A percentile compares a stretch with the other conserved stretches of the same genome.
These are phyloP conservation scores for Crenichthys baileyi DNA, from an alignment of 2,797 vertebrate genomes.

Conservation along the genomic window DNA sequence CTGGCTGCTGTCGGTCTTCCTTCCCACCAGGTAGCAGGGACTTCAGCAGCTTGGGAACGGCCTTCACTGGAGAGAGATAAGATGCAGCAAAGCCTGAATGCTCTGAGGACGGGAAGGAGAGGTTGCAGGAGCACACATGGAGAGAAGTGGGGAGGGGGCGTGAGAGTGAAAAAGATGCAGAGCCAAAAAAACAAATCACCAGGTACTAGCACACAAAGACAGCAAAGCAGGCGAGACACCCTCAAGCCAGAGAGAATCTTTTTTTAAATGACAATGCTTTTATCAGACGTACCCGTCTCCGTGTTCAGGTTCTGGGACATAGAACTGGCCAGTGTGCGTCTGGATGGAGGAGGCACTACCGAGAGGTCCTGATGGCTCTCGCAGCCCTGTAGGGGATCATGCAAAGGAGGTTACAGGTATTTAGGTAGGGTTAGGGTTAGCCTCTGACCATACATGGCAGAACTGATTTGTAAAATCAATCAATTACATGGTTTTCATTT, in stretches of 20 bases:
- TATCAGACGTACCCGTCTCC: constrained; percentile 56
- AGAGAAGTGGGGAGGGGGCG: constrained; percentile 2
- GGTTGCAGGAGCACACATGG: constrained; percentile 21
- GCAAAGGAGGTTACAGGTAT: background rate
- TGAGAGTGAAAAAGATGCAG: background rate
- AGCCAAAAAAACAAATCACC: constrained; percentile 5
- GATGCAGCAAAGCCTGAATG: constrained; percentile 83
- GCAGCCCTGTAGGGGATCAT: constrained; percentile 83
- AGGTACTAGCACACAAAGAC: constrained; percentile 25
- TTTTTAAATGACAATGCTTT: constrained; percentile 14
- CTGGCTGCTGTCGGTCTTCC: constrained; percentile 81
- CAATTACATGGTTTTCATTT: background rate
- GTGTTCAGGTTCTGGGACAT: constrained; percentile 58
- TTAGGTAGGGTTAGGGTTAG: background rate
- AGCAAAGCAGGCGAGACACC: background rate
- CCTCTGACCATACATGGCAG: background rate
- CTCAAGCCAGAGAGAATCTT: constrained; percentile 14
- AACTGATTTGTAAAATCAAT: background rate
- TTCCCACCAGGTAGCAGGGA: constrained; percentile 88
- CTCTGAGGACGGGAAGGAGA: constrained; percentile 60
- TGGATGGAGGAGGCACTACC: constrained; percentile 70
- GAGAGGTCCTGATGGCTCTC: constrained; percentile 95
- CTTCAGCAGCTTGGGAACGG: constrained; percentile 92
- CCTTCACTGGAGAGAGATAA: constrained; percentile 88
- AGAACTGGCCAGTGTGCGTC: constrained; percentile 71